Evolutionary conservation across 2,113 vertebrate genomes (phyloP), one percentile per base, ranked within the genome.

Genomic region (Seriola quinqueradiata): DNA sequence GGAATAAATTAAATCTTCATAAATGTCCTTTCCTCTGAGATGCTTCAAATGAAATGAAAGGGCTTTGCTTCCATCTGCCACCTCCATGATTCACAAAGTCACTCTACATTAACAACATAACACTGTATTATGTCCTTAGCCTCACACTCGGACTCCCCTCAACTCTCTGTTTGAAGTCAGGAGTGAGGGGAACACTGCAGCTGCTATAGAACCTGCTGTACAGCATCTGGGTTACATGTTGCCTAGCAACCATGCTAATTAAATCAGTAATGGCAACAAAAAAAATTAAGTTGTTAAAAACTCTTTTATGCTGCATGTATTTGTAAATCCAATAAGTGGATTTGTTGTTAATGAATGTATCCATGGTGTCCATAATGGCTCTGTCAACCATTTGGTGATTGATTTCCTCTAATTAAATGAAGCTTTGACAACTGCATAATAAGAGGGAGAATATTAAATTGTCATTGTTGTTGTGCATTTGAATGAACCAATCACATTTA

Each of bases 141-240:
- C 67, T 82, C 52, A 8, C 63, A 66, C 46, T 65, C 25, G 8
- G 28, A 0, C 66, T 16, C 52, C n/a, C 61, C 76, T 74, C 63
- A 13, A 42, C 54, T 59, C 40, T 17, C 28, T 14, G 50, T 86
- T 77, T 80, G 63, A 84, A 77, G 58, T 65, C 73, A 7, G 74
- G 72, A 17, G 19, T 16, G 54, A 84, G 80, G 69, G 58, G 75
- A 82, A 76, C 58, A 72, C 17, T 19, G 74, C 3, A 25, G 60
- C 60, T 70, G 58, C 54, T 55, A 58, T 21, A 77, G 14, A 50
- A 52, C 60, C 73, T 63, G 58, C 84, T 83, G 67, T 52, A 40
- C 68, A 84, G 71, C 66, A 93, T 77, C 78, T 84, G 72, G 83
- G 85, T 92, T 82, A 84, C 67, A 74, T 79, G 94, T 94, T 93